Base-by-base conservation (phyloP, 1,140 invertebrate genomes). In the Latrodectus geometricus region DNA sequence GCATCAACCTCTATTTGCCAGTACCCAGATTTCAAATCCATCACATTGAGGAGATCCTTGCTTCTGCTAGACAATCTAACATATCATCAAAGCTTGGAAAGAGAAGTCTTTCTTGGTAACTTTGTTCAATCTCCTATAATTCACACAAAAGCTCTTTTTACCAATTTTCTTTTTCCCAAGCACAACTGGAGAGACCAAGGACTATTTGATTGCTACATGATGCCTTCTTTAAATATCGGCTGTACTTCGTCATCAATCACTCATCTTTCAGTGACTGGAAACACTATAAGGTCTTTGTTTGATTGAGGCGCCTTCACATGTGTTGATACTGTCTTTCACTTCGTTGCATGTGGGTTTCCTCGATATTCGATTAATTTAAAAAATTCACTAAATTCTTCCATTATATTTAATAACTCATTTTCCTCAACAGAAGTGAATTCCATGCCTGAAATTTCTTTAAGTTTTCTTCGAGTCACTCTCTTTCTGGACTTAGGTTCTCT, bases 71-170 rank as follows among this genome's bases (percentile, higher is more conserved):
- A 8, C 75, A 85, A 52, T 90, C 88, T 5, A 94, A 85, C 12
- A 88, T 89, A 35, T 92, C 91, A n/a, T 92, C 91, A 21, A 93
- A 92, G 9, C 89, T 54, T 0, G 91, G 92, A 93, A 93, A 89
- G 91, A 94, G 65, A 88, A 89, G 88, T 93, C 92, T 76, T 90
- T 89, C 0, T 89, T 89, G 0, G 90, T 92, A 1, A 81, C 89
- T 81, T 23, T 14, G 88, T 93, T 93, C 35, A 93, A 5, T 20
- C 78, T 66, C 48, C 92, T 69, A 87, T 90, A 93, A 88, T 93
- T 91, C 0, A 93, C 86, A 88, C 90, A 92, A 72, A 92, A 88
- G 86, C 91, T 88, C 50, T 89, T 69, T 70, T 89, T 80, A 68
- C 91, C 89, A 90, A 93, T 89, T 78, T 91, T 91, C 86, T 91